phyloP scores from a whole-genome alignment of 23 tunicate genomes.

The Styela plicata region DNA sequence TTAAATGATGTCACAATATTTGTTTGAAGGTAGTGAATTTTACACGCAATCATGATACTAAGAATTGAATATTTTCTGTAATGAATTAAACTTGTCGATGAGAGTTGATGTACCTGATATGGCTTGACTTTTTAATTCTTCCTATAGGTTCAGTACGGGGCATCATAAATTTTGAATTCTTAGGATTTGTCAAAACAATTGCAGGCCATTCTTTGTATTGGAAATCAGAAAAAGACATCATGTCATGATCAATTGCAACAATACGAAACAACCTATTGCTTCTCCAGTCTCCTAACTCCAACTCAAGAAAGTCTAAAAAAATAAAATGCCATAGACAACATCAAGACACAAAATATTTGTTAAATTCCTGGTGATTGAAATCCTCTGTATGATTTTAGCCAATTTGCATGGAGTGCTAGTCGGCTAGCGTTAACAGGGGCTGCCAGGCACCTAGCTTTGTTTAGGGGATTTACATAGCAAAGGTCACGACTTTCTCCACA shows the following conservation, averaged over 20 bases:
- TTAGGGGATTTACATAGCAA: no score
- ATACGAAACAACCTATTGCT: constrained; percentile 59
- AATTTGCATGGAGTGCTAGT: no score
- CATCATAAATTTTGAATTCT: constrained; percentile 50
- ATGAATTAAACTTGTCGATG: no score
- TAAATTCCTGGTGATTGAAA: no score
- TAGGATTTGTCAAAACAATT: constrained; percentile 76
- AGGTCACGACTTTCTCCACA: no score
- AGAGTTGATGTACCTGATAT: constrained; percentile 90
- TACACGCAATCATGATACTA: neutral
- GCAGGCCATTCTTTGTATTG: constrained; percentile 58
- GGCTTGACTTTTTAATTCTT: constrained; percentile 63
- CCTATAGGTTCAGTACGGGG: constrained; percentile 81
- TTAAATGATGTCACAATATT: neutral
- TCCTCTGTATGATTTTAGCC: no score
- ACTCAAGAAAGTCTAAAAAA: constrained; percentile 87
- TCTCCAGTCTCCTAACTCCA: constrained; percentile 89
- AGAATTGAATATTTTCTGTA: neutral
- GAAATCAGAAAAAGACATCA: constrained; percentile 65
- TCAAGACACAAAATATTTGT: no score
- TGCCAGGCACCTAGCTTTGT: no score
- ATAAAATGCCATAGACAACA: no score
- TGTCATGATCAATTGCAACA: constrained; percentile 86
- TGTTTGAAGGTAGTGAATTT: neutral
- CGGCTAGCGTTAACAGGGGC: no score